These are phyloP conservation scores for Ara ararauna DNA, from an alignment of 2,797 vertebrate genomes.

Conservation along the genomic window DNA sequence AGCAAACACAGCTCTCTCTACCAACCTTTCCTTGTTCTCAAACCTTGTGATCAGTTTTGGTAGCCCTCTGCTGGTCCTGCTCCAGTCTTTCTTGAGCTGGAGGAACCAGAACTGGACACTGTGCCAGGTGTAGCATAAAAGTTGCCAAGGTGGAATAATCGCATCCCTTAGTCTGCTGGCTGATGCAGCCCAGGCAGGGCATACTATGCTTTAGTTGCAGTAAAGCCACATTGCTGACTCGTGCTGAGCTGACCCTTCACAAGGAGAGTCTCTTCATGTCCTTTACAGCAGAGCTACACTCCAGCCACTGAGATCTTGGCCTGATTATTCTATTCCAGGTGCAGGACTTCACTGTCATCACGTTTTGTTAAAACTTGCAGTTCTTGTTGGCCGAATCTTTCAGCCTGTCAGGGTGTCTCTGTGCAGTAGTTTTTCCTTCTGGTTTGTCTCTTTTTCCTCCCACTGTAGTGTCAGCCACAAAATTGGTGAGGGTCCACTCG, in stretches of 20 bases:
- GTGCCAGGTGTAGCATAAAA: not conserved
- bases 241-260: not conserved
- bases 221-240: conserved; percentile 1
- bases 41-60: not conserved
- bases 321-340: not conserved
- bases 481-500: not conserved
- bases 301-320: not conserved
- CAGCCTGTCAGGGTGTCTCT: not conserved
- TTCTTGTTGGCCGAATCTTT: not conserved
- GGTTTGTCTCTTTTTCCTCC: not conserved
- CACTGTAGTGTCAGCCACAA: not conserved
- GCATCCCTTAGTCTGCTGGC: not conserved
- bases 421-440: not conserved
- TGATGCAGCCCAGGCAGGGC: not conserved
- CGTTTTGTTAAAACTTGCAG: not conserved
- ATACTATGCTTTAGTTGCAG: not conserved
- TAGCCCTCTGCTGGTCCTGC: not conserved
- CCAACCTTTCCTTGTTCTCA: not conserved
- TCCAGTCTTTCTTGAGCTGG: not conserved
- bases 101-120: not conserved
- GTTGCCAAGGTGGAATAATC: not conserved
- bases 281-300: not conserved
- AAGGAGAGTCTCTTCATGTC: not conserved
- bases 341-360: not conserved
- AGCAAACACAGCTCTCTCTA: not conserved